Evolutionary conservation across 2,113 vertebrate species (phyloP), one percentile per base, ranked within the genome.

Genomic region (Varanus komodoensis): DNA sequence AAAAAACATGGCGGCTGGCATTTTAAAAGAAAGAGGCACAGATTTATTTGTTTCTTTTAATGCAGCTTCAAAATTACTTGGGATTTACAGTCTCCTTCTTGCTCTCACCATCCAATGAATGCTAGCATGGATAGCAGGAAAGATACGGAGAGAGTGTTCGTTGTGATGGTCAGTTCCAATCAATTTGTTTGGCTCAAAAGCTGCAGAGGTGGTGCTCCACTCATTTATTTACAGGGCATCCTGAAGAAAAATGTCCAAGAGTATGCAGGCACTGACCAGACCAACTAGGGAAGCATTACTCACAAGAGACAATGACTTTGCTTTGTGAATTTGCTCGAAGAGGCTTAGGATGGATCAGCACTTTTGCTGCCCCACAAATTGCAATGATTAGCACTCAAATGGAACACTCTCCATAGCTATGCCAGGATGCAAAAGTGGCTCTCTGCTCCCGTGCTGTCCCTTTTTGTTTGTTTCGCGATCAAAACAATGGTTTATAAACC

Each of bases 221-320:
- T 90, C 89, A 86, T 90, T 86, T 80, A 90, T 90, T 90, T 86
- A 85, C 75, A 52, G 77, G 86, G 34, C 87, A 69, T 52, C 81
- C 38, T 9, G 89, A n/a, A 83, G 75, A 79, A 85, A 84, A 90
- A 90, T 80, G 83, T 75, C 80, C 75, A 90, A 80, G 82, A 61
- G 25, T 54, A 32, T 34, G 34, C 48, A 81, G 61, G 17, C 87
- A 29, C 89, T 86, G 89, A 78, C 75, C 84, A 86, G 64, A 69
- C 64, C 74, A 90, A 57, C 89, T 90, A 90, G 75, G 38, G 79
- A 90, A 80, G 83, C 89, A 90, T 86, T 90, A 90, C 89, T 90
- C 89, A 90, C n/a, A 57, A 61, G 61, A 80, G 83, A 80, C 89
- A 90, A 80, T 78, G 86, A 64, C 75, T 86, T 80, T 34, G 84